These are phyloP conservation scores for Hydra vulgaris DNA, from an alignment of 30 jellyfish, hydroid and myxozoan species.

Conservation along the genomic window DNA sequence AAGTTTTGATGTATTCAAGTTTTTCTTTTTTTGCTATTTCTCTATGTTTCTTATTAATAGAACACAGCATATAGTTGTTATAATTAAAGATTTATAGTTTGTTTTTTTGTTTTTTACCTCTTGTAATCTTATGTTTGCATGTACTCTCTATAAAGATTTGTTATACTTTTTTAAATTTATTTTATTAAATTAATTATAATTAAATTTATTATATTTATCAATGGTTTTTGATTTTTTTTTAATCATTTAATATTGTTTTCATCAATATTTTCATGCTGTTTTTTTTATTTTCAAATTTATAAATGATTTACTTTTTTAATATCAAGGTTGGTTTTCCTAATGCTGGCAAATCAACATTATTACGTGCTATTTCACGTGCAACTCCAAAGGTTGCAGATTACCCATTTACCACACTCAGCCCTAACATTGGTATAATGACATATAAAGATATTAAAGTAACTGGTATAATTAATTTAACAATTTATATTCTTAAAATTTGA, in stretches of 20 bases:
- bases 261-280: neutral
- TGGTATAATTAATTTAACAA: constrained; percentile 29
- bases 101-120: too few relatives aligned
- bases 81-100: too few relatives aligned
- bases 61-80: too few relatives aligned
- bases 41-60: too few relatives aligned
- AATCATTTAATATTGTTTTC: neutral
- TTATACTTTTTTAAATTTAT: too few relatives aligned
- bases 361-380: constrained; percentile 88
- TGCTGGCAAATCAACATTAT: constrained; percentile 95
- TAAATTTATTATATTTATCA: too few relatives aligned
- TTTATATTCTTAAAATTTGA: neutral
- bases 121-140: too few relatives aligned
- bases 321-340: constrained; percentile 91
- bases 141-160: too few relatives aligned
- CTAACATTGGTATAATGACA: constrained; percentile 75
- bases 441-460: constrained; percentile 49
- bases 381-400: constrained; percentile 90
- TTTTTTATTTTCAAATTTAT: neutral
- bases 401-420: constrained; percentile 92
- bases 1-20: too few relatives aligned
- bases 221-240: too few relatives aligned
- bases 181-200: too few relatives aligned
- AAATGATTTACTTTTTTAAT: neutral
- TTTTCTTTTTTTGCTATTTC: too few relatives aligned